phyloP scores from a whole-genome alignment of 2,797 vertebrate genomes.

The Scolopax rusticola region DNA sequence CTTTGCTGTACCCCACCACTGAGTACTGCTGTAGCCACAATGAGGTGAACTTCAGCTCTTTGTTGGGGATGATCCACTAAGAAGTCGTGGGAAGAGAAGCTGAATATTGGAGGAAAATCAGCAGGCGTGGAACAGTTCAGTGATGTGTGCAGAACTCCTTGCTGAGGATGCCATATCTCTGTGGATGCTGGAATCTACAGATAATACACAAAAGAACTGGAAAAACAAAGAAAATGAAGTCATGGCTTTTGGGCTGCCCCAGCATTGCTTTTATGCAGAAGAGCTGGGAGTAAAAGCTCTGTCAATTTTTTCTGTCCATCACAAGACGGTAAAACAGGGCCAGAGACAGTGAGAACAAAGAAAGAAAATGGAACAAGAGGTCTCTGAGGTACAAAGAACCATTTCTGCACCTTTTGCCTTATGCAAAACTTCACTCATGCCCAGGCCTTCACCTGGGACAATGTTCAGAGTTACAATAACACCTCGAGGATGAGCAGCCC shows the following conservation, averaged over 20 bases:
- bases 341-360: neutral
- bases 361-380: neutral
- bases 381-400: neutral
- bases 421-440: neutral
- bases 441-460: neutral
- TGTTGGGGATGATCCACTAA: neutral
- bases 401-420: neutral
- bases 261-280: neutral
- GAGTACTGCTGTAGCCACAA: neutral
- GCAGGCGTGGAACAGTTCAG: neutral
- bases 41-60: neutral
- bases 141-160: neutral
- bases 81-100: neutral
- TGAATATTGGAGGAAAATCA: neutral
- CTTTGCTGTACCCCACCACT: neutral
- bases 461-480: neutral
- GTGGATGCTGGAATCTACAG: neutral
- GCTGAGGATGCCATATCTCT: neutral
- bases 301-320: neutral
- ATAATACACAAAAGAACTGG: neutral
- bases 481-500: neutral
- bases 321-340: neutral
- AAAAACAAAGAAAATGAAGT: neutral
- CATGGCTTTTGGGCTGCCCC: neutral
- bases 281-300: neutral